Conservation (phyloP, 2,888 invertebrate species). For the Cabera pusaria region DNA sequence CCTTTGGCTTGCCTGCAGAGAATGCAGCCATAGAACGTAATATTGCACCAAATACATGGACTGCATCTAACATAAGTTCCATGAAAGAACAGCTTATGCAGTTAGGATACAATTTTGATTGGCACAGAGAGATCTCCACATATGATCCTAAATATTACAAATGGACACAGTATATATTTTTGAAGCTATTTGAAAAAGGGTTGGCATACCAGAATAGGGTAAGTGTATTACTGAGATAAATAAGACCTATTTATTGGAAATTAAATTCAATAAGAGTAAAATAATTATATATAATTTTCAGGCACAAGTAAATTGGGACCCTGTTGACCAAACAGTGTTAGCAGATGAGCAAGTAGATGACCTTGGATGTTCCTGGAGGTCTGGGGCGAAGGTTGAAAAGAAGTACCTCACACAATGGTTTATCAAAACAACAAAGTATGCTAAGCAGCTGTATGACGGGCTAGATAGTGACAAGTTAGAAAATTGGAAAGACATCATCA, state of each 20-base stretch:
- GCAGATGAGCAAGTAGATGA: slow-evolving; percentile 99
- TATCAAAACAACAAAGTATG: slow-evolving; percentile 93
- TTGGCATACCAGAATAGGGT: slow-evolving; percentile 94
- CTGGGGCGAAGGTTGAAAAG: slow-evolving; percentile 96
- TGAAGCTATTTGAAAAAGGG: slow-evolving; percentile 92
- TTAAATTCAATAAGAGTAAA: too few relatives aligned
- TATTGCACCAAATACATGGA: slow-evolving; percentile 94
- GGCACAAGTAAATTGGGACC: slow-evolving; percentile 99
- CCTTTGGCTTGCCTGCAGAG: slow-evolving; percentile 99
- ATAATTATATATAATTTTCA: slow-evolving; percentile 52
- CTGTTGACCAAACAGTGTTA: slow-evolving; percentile 97
- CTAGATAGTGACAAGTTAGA: slow-evolving; percentile 86
- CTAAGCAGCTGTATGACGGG: slow-evolving; percentile 88
- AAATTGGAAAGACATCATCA: slow-evolving; percentile 93
- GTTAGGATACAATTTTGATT: slow-evolving; percentile 95
- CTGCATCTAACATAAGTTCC: slow-evolving; percentile 89
- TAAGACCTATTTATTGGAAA: too few relatives aligned
- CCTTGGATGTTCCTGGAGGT: slow-evolving; percentile 96
- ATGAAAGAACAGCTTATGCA: slow-evolving; percentile 92
- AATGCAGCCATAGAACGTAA: slow-evolving; percentile 97
- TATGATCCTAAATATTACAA: slow-evolving; percentile 94
- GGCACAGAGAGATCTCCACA: slow-evolving; percentile 95
- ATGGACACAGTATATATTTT: slow-evolving; percentile 98
- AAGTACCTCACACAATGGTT: slow-evolving; percentile 97
- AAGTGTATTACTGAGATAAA: too few relatives aligned